phyloP scores from a whole-genome alignment of 1,140 invertebrate species.

The Diabrotica undecimpunctata region DNA sequence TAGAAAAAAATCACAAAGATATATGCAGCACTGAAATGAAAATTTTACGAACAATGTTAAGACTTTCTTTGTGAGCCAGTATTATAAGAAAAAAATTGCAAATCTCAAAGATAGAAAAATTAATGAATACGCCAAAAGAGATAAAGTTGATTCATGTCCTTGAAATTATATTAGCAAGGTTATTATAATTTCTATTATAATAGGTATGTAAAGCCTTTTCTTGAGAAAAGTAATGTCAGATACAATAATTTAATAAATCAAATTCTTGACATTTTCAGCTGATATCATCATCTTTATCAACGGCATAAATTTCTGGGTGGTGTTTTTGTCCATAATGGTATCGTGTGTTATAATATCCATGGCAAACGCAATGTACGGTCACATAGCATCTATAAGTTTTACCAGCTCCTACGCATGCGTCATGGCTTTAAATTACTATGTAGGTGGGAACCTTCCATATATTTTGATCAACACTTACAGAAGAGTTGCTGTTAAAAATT shows the following conservation, averaged over 20 bases:
- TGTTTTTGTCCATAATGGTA: conserved; percentile 55
- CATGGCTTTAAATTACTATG: conserved; percentile 60
- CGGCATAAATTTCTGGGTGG: conserved; percentile 60
- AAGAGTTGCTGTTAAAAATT: conserved; percentile 55
- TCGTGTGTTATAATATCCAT: conserved; percentile 52
- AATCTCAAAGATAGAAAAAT: no score
- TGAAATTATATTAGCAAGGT: no score
- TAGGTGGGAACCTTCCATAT: conserved; percentile 64
- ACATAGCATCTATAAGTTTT: conserved; percentile 60
- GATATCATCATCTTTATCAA: conserved; percentile 52
- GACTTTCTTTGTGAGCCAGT: no score
- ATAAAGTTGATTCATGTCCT: no score
- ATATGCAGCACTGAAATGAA: no score
- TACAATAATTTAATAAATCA: neutral
- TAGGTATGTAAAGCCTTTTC: neutral
- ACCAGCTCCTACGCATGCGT: conserved; percentile 62
- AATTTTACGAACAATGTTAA: no score
- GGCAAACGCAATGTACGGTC: conserved; percentile 53
- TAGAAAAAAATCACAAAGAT: no score
- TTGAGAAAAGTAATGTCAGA: neutral
- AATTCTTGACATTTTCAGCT: conserved; percentile 48
- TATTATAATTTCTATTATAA: no score
- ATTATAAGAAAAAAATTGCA: no score
- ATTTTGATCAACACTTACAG: conserved; percentile 65
- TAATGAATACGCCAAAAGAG: no score